Base-by-base conservation (phyloP, 2,113 vertebrate species). In the Atractosteus spatula region DNA sequence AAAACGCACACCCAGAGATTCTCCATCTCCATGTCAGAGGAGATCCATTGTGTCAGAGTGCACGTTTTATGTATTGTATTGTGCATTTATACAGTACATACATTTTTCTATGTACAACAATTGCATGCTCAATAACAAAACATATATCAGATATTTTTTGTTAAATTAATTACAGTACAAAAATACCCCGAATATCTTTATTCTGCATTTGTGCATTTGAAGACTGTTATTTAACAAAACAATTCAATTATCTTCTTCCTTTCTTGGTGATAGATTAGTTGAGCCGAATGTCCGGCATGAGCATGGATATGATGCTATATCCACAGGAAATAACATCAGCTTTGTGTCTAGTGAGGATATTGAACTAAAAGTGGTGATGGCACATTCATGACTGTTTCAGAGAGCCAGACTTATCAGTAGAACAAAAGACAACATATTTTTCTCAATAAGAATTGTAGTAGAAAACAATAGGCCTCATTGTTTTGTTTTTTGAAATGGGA, bases 321-420 rank as follows among this genome's bases (percentile, higher is more conserved):
- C 74, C 85, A 80, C 83, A 88, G 91, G 91, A 92, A 92, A 85
- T 77, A 76, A 77, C 81, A 80, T 82, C 78, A 81, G 82, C 83
- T 77, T 79, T 61, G 80, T 87, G 86, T 90, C 89, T 91, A 86
- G 80, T 71, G 68, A 91, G 91, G 91, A 93, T 89, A 85, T 90
- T 11, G 3, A 13, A n/a, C 12, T 85, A 89, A 85, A 73, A 80
- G 78, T 74, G 74, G 88, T 76, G 89, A 91, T 92, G 89, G 88
- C 90, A 92, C 89, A 93, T 92, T 92, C 87, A 93, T 74, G 85
- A 84, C 73, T 57, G 75, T 81, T 84, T 86, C 80, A 84, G 87
- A 92, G 81, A 88, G 80, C 86, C 74, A 76, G 81, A 88, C 70
- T 76, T 79, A 79, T 81, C 77, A 72, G 79, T 75, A 74, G 55